A percentile compares a stretch with the other conserved stretches of the same genome.
phyloP scores from a whole-genome alignment of 2,113 vertebrate species.

The Chaetura pelagica region DNA sequence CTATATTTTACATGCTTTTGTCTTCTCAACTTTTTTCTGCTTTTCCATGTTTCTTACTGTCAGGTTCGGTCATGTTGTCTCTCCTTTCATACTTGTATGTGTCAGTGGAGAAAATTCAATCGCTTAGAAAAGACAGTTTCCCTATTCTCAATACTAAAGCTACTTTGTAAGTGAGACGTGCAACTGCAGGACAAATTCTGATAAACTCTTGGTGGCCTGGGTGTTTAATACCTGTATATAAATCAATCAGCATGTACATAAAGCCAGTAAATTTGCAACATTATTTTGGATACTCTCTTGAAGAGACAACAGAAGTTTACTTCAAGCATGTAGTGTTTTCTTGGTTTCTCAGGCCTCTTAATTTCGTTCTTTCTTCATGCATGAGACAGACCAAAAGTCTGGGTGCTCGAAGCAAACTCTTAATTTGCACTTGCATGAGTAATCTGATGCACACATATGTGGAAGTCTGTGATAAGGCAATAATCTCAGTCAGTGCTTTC shows the following conservation, averaged over 20 bases:
- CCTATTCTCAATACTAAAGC: background rate
- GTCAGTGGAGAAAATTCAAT: background rate
- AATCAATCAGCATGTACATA: background rate
- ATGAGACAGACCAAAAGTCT: background rate
- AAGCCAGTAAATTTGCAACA: background rate
- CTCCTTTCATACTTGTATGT: background rate
- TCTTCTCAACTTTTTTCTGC: background rate
- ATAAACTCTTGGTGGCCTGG: background rate
- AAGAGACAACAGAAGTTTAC: background rate
- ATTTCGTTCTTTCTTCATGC: background rate
- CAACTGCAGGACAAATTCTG: background rate
- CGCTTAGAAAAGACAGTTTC: background rate
- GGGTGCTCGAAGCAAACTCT: background rate
- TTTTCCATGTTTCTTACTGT: background rate
- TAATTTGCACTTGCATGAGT: background rate
- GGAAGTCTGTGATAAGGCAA: background rate
- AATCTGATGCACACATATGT: background rate
- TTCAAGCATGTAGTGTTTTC: background rate
- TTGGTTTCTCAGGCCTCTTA: background rate
- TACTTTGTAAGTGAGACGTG: background rate
- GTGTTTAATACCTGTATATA: background rate
- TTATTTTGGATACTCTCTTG: background rate
- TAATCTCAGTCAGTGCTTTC: background rate
- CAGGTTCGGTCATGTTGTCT: background rate
- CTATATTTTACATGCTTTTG: background rate